Base-by-base conservation (phyloP, 2,113 vertebrate species). In the Chionomys nivalis region DNA sequence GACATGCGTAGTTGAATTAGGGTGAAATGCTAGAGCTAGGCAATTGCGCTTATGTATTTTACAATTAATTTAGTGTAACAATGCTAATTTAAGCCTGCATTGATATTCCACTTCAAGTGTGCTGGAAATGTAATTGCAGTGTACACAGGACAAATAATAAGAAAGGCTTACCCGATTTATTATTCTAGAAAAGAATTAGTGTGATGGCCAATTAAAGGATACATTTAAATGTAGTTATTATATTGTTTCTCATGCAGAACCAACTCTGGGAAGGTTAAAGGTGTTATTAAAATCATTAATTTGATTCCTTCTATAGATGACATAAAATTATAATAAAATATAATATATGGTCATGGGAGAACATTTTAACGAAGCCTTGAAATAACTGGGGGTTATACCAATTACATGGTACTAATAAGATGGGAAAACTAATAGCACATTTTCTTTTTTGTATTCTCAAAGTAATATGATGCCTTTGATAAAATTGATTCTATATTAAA, bases 261-360 rank as follows among this genome's bases (percentile, higher is more conserved):
- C 98, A 98, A 97, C 97, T 97, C 94, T 85, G 86, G 23, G 95
- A 97, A 98, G 97, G 98, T 98, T 98, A 98, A 98, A 98, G 97
- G 97, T 98, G 85, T 98, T 98, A 98, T 98, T 98, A 98, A 98
- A 98, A 98, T 96, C 96, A 97, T 98, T 98, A 98, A 98, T 98
- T 99, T 98, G 98, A 98, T 98, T 98, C 89, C 89, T 93, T 98
- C 93, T 94, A 90, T 95, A 98, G 98, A 97, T 98, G 87, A 89
- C 90, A 97, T 97, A 97, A 98, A 98, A 98, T 98, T 98, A 98
- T 98, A 94, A 98, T 98, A 98, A 98, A 98, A 98, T 97, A 97
- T 97, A 98, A 98, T 97, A 98, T 97, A 98, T 96, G 72, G 90
- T 97, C 97, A 98, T 97, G 96, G 85, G 98, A 96, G 94, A 97